Evolutionary conservation across 1,140 invertebrate species (phyloP), one percentile per base, ranked within the genome.

Genomic region (Tachypleus tridentatus): DNA sequence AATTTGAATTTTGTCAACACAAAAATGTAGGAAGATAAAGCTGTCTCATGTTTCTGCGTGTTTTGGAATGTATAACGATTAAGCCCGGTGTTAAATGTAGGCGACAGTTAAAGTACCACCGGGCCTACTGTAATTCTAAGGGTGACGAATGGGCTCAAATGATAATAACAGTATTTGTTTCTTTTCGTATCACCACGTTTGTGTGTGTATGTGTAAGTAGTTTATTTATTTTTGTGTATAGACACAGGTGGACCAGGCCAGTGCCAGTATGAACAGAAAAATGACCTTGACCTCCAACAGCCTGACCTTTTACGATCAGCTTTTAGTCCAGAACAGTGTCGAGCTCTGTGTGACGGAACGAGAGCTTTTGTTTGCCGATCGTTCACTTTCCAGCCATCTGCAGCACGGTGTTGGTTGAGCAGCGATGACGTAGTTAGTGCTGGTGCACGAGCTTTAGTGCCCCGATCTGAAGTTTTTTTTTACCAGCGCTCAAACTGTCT

Each of bases 401-500:
- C 61, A 6, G 54, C 67, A 6, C 63, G 62, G 8, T 73, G 72
- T 65, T 68, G 61, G 51, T 56, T 73, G 47, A 72, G 66, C 49
- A 66, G 67, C 3, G 72, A 73, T 57, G 72, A 73, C 58, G 67
- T 69, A 4, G 57, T 61, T 5, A 67, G 63, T 51, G 58, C 68
- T 4, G 72, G 72, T 50, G 52, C 61, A 29, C 62, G 77, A 57
- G 72, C 76, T 3, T 66, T 83, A 4, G 58, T 74, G 3, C 63
- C 70, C 4, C 60, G 64, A 52, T 64, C 73, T 0, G 78, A 80
- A 52, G 76, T 75, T 0, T 70, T 76, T 50, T 83, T 82, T 69
- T 77, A 74, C 62, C 81, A 84, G 70, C 74, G 77, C 60, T 75
- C 80, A 10, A 76, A 79, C 4, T 84, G 82, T 67, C 69, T 83